A percentile compares a stretch with the other conserved stretches of the same genome.
These are phyloP conservation scores for Aurelia sp. DNA, from an alignment of 30 jellyfish, hydroid and myxozoan species.

Conservation along the genomic window DNA sequence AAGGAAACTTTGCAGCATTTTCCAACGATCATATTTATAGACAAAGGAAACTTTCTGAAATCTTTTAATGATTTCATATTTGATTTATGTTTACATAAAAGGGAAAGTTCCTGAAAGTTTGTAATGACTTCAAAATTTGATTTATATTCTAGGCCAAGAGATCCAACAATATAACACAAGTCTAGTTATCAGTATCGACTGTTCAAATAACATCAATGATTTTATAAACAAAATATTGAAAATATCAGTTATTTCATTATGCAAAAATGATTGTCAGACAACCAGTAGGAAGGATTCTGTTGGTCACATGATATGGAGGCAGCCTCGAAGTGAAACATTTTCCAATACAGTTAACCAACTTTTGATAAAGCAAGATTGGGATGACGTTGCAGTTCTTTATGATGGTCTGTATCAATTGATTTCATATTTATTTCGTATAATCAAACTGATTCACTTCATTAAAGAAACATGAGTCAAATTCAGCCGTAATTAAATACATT, in stretches of 20 bases:
- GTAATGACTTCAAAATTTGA: neutral
- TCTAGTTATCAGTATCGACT: neutral
- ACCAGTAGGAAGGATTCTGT: neutral
- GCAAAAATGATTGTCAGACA: neutral
- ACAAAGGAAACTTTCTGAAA: neutral
- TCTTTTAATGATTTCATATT: neutral
- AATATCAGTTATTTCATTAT: slow-evolving; percentile 19
- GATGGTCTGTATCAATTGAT: slow-evolving; percentile 2
- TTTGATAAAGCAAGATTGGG: slow-evolving; percentile 43
- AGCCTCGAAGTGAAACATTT: slow-evolving; percentile 18
- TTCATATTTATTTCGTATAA: no score
- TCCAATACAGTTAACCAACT: slow-evolving; percentile 20
- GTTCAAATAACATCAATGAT: neutral
- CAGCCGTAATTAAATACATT: no score
- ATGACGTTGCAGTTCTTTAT: slow-evolving; percentile 22
- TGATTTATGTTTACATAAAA: neutral
- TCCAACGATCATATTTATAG: neutral
- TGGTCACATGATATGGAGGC: slow-evolving; percentile 40
- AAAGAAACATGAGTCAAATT: no score
- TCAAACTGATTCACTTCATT: no score
- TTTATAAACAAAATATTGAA: neutral
- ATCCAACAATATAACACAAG: neutral
- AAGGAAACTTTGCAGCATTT: neutral
- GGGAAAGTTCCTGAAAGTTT: neutral
- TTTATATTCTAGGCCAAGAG: neutral